Evolutionary conservation across 2,797 vertebrate species (phyloP).

Genomic region (Enteromius thamalakanensis): DNA sequence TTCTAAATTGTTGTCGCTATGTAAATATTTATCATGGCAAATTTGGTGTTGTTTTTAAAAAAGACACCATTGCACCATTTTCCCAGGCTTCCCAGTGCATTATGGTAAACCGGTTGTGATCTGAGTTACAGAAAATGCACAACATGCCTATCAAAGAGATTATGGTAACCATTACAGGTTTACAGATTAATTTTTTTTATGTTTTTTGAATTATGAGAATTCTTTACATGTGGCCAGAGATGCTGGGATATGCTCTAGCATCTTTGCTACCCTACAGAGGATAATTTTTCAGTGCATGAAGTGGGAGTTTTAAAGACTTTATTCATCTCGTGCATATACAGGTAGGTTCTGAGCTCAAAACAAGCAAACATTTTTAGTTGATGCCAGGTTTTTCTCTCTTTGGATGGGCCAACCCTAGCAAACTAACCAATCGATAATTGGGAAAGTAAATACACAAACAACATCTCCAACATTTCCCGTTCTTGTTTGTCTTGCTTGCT

Average conservation of each 20-base stretch:
- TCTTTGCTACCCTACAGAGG: neutral
- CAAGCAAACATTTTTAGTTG: neutral
- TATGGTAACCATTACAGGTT: neutral
- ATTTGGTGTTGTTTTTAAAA: slow-evolving; percentile 68
- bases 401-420: neutral
- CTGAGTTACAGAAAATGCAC: slow-evolving; percentile 5
- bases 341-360: neutral
- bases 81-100: slow-evolving; percentile 56
- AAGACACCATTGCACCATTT: slow-evolving; percentile 60
- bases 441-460: slow-evolving; percentile 18
- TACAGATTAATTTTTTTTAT: neutral
- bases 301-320: neutral
- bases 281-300: neutral
- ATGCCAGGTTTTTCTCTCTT: neutral
- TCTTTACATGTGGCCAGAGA: neutral
- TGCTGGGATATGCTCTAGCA: neutral
- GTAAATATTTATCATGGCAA: slow-evolving; percentile 81
- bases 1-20: slow-evolving; percentile 68
- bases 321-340: neutral
- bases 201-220: neutral
- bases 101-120: neutral
- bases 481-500: slow-evolving; percentile 16
- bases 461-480: neutral
- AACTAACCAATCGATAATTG: slow-evolving; percentile 20
- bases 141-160: neutral